Base-by-base conservation (phyloP, 30 jellyfish, hydroid and myxozoan species). In the Euphysa ruthae region DNA sequence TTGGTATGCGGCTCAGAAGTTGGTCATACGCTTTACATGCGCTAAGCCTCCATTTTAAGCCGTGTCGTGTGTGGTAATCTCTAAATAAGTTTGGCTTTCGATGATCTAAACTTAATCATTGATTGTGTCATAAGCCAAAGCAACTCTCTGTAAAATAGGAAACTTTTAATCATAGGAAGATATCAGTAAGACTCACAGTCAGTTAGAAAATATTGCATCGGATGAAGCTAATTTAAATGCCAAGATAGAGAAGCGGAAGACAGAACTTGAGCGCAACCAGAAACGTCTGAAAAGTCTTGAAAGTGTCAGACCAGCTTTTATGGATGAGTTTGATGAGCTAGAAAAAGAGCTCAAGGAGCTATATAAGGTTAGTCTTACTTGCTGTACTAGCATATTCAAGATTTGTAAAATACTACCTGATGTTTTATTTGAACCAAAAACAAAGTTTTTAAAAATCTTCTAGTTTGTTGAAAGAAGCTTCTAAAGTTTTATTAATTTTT, bases 251-350 rank as follows among this genome's bases (percentile, higher is more conserved):
- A 88, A 88, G 77, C 92, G 76, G 25, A 88, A 74, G 58, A 82
- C 92, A 35, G 97, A 88, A 49, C 66, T 77, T 20, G 97, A 88
- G 58, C 60, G 97, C 25, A 88, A 88, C 58, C 93, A 79, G 34
- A 88, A 88, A 63, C 77, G 97, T 18, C 51, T 88, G 43, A 64
- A 85, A 49, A 88, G 94, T 66, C 69, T 88, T 32, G 97, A 88
- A 58, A 88, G 94, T 63, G 97, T 88, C 49, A 82, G 97, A 63
- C 97, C 97, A 4, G 97, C 97, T 0, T 88, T 88, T 46, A 88
- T 88, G 97, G 97, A 88, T 61, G 97, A 88, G 43, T 88, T 73
- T 66, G 97, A 88, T 44, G 71, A 63, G 22, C 33, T 88, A 43
- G 97, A 88, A 66, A 74, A 49, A 29, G 97, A 88, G 29, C 73